phyloP scores from a whole-genome alignment of 2,888 invertebrate genomes.

The Synanthedon myopaeformis region DNA sequence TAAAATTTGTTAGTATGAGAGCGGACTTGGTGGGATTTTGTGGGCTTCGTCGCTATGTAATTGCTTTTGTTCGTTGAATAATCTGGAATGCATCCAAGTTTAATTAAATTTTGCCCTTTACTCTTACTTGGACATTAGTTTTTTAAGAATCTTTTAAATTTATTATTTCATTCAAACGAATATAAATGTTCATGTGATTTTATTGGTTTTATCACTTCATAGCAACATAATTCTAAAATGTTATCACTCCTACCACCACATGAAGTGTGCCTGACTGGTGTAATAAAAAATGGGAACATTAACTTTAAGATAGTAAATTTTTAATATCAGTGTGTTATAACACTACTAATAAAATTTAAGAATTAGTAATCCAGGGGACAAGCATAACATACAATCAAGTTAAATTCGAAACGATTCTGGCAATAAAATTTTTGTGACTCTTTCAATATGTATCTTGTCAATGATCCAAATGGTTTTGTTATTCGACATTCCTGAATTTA shows the following conservation, averaged over 20 bases:
- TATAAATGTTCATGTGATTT: too few relatives aligned
- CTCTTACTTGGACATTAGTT: background rate
- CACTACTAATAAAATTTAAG: too few relatives aligned
- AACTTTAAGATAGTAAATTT: too few relatives aligned
- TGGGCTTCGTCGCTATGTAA: slow-evolving; percentile 27
- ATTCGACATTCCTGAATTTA: slow-evolving; percentile 51
- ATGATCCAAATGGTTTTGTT: slow-evolving; percentile 44
- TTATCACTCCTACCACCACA: too few relatives aligned
- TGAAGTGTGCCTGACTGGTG: too few relatives aligned
- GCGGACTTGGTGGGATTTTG: slow-evolving; percentile 20
- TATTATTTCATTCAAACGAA: too few relatives aligned
- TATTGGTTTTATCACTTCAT: too few relatives aligned
- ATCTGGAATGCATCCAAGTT: slow-evolving; percentile 3
- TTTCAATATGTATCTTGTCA: slow-evolving; percentile 55
- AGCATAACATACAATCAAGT: slow-evolving; percentile 22
- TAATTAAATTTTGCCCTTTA: background rate
- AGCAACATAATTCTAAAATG: too few relatives aligned
- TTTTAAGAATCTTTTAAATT: too few relatives aligned
- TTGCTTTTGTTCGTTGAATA: slow-evolving; percentile 19
- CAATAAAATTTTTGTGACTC: slow-evolving; percentile 50
- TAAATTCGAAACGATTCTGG: slow-evolving; percentile 43
- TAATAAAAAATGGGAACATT: too few relatives aligned
- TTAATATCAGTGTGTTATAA: too few relatives aligned
- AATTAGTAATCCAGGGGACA: too few relatives aligned
- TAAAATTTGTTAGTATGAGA: slow-evolving; percentile 24